Evolutionary conservation across 1,140 invertebrate species (phyloP).

Genomic region (Caenorhabditis brenneri): DNA sequence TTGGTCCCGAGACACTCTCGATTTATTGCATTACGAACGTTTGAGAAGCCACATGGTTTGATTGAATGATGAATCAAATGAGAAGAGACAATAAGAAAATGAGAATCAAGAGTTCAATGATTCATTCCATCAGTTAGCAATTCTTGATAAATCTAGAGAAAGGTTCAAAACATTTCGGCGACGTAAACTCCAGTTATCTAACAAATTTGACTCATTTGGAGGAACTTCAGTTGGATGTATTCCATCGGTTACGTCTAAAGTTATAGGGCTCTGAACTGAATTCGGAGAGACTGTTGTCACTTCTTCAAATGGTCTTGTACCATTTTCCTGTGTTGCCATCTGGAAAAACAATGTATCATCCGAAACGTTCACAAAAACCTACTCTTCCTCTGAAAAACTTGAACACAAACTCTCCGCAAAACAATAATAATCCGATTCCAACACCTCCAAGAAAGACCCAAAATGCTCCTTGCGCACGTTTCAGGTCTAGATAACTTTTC

Average conservation of each 20-base stretch:
- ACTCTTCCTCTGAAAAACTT: slow-evolving; percentile 15
- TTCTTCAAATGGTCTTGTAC: neutral
- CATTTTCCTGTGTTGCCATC: neutral
- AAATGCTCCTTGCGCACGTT: slow-evolving; percentile 57
- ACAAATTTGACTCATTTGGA: neutral
- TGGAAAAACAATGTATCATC: neutral
- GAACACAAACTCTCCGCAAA: slow-evolving; percentile 47
- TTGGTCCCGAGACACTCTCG: slow-evolving; percentile 13
- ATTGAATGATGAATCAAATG: neutral
- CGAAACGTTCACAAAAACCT: neutral
- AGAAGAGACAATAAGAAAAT: neutral
- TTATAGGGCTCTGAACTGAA: neutral
- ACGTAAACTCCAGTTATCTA: slow-evolving; percentile 14
- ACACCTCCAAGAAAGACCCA: slow-evolving; percentile 53
- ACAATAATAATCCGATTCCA: neutral
- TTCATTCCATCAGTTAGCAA: slow-evolving; percentile 15
- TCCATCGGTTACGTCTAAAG: neutral
- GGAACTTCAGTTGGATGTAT: neutral
- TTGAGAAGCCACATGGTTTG: slow-evolving; percentile 22
- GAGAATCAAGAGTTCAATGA: neutral
- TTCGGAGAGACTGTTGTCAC: neutral
- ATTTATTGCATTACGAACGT: slow-evolving; percentile 43
- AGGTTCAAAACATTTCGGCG: slow-evolving; percentile 19
- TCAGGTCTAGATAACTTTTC: slow-evolving; percentile 54
- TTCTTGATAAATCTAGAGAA: slow-evolving; percentile 20